Percentiles rank a stretch among this genome's conserved stretches.
Conservation (phyloP, 2,797 vertebrate species). For the Helarctos malayanus region DNA sequence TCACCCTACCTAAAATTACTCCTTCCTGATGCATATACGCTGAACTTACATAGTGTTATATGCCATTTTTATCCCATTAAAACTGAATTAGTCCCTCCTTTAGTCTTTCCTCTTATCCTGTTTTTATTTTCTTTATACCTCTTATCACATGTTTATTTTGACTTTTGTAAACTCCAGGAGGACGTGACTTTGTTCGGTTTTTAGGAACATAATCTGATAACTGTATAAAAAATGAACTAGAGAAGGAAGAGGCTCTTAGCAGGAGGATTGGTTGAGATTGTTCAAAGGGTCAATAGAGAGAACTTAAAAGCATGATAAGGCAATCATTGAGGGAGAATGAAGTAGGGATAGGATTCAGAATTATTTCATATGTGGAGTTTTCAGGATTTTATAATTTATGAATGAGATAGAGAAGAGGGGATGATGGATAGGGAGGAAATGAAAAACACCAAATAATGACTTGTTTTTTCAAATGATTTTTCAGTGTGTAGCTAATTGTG, state of each 20-base stretch:
- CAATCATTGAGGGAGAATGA: neutral
- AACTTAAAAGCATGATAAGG: neutral
- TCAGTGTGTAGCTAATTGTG: neutral
- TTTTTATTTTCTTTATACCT: neutral
- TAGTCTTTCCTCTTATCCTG: neutral
- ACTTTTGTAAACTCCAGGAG: neutral
- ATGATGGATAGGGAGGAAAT: neutral
- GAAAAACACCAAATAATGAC: neutral
- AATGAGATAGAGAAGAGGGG: neutral
- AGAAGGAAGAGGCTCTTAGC: neutral
- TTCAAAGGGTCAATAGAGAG: neutral
- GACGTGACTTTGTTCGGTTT: neutral
- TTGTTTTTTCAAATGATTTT: neutral
- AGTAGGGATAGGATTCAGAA: neutral
- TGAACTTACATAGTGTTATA: neutral
- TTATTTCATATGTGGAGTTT: neutral
- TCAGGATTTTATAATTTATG: slow-evolving; percentile 10
- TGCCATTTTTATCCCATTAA: neutral
- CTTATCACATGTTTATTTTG: slow-evolving; percentile 4
- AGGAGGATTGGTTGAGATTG: neutral
- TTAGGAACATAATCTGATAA: slow-evolving; percentile 5
- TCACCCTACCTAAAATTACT: neutral
- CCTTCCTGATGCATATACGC: neutral
- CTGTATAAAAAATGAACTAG: neutral
- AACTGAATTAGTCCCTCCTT: neutral